phyloP scores from a whole-genome alignment of 2,888 invertebrate genomes.

The Agrypnus murinus region DNA sequence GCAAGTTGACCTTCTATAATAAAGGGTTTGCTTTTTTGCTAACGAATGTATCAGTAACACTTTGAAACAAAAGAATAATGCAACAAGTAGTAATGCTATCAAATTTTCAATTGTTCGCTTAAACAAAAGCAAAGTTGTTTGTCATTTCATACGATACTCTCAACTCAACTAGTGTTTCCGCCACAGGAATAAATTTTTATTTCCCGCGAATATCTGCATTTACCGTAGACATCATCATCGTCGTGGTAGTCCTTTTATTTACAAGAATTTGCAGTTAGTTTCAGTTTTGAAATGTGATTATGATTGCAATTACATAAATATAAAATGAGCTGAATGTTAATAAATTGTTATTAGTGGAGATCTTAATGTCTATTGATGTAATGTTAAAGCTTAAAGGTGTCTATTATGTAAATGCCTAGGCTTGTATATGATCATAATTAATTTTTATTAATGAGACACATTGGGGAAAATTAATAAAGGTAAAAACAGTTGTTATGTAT shows the following conservation, averaged over 20 bases:
- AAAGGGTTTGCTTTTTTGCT: background rate
- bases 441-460: background rate
- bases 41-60: conserved; percentile 58
- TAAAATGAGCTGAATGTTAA: conserved; percentile 25
- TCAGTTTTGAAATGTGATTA: background rate
- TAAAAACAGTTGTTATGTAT: too few species aligned
- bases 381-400: conserved; percentile 19
- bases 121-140: conserved; percentile 59
- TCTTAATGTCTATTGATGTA: conserved; percentile 35
- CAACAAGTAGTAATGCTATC: conserved; percentile 62
- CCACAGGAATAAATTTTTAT: conserved; percentile 32
- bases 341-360: conserved; percentile 30
- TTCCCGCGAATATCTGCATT: conserved; percentile 44
- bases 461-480: background rate
- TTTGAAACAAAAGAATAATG: conserved; percentile 53
- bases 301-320: background rate
- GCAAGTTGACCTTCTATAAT: background rate
- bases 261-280: conserved; percentile 5
- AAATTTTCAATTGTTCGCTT: conserved; percentile 60
- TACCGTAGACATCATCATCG: too few species aligned
- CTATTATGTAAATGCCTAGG: conserved; percentile 28
- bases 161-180: conserved; percentile 58
- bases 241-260: too few species aligned
- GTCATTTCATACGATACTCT: conserved; percentile 54
- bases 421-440: background rate